Percentiles rank a stretch among this genome's conserved stretches.
phyloP scores from a whole-genome alignment of 2,113 vertebrate genomes.

The Ploceus nigricollis region DNA sequence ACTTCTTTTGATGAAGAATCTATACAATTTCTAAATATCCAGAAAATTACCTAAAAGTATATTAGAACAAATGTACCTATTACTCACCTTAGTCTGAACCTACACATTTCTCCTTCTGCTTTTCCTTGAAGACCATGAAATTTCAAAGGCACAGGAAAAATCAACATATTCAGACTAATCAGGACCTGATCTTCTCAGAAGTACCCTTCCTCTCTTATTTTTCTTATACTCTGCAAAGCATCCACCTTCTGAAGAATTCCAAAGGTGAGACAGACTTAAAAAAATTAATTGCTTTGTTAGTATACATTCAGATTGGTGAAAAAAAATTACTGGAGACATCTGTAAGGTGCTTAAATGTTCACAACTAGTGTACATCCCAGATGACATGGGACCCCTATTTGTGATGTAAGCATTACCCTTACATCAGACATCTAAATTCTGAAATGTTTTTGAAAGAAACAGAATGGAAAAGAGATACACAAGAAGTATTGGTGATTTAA shows the following conservation, averaged over 20 bases:
- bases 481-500: not conserved
- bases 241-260: not conserved
- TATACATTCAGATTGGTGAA: not conserved
- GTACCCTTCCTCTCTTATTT: accelerated
- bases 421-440: not conserved
- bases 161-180: not conserved
- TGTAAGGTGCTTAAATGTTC: not conserved
- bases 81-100: not conserved
- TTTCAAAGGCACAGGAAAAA: not conserved
- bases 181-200: not conserved
- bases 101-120: not conserved
- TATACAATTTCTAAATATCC: not conserved
- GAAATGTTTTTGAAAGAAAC: not conserved
- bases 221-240: not conserved
- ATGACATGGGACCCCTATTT: not conserved
- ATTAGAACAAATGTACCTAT: not conserved
- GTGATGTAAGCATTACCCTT: not conserved
- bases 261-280: not conserved
- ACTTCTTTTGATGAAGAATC: not conserved
- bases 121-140: not conserved
- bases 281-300: not conserved
- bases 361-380: not conserved
- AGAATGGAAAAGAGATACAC: not conserved
- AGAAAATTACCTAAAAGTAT: not conserved
- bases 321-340: not conserved